Evolutionary conservation across 2,888 invertebrate genomes (phyloP).

Genomic region (Macaria notata): DNA sequence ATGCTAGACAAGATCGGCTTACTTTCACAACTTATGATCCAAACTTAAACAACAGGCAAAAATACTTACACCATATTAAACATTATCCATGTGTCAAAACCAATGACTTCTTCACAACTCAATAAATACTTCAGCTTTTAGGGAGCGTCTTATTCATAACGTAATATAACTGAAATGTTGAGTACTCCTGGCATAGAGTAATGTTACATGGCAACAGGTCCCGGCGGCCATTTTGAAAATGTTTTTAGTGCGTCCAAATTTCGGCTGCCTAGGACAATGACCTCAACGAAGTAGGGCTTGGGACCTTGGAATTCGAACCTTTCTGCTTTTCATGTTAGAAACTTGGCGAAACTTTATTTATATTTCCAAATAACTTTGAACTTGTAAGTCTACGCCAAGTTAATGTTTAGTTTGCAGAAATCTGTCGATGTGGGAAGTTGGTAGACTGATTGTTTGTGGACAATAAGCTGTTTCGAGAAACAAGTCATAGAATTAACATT

Average conservation of each 20-base stretch:
- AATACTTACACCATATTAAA: no score
- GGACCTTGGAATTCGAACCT: slow-evolving; percentile 27
- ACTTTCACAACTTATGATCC: no score
- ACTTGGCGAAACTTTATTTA: slow-evolving; percentile 1
- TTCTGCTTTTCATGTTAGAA: slow-evolving; percentile 15
- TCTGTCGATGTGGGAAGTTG: no score
- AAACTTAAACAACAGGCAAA: no score
- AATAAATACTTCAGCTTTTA: no score
- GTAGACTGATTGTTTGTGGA: no score
- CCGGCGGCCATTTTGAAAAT: slow-evolving; percentile 72
- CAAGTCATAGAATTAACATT: no score
- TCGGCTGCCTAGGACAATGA: slow-evolving; percentile 80
- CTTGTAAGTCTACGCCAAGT: slow-evolving; percentile 8
- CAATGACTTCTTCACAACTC: no score
- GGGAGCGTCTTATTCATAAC: no score
- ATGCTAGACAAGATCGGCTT: no score
- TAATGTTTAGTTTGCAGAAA: not conserved
- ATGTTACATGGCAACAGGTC: slow-evolving; percentile 81
- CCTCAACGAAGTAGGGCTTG: slow-evolving; percentile 53
- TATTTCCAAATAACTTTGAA: slow-evolving; percentile 2
- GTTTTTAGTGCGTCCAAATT: slow-evolving; percentile 81
- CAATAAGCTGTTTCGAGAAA: no score
- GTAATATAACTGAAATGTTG: slow-evolving; percentile 48
- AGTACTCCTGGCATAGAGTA: slow-evolving; percentile 75
- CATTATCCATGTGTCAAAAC: no score